These are phyloP conservation scores for Acipenser transmontanus DNA, from an alignment of 2,797 vertebrate genomes.

Conservation along the genomic window DNA sequence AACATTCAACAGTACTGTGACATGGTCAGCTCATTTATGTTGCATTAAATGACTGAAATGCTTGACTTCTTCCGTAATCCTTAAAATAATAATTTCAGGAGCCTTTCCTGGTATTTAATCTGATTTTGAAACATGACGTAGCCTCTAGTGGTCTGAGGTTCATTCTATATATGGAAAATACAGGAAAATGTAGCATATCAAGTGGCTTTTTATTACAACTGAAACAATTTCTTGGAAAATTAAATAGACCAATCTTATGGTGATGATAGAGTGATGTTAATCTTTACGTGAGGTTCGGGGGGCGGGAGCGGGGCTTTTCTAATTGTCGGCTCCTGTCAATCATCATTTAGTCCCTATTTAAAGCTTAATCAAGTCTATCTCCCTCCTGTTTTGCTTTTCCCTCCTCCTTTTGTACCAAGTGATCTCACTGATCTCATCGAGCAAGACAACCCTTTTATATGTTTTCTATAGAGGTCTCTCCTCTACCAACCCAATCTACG, in stretches of 20 bases:
- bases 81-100: constrained; percentile 10
- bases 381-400: too few species aligned
- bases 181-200: constrained; percentile 7
- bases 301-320: too few species aligned
- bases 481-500: too few species aligned
- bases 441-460: too few species aligned
- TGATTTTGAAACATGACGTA: constrained; percentile 32
- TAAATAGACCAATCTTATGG: not conserved
- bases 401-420: too few species aligned
- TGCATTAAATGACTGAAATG: constrained; percentile 37
- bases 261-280: not conserved
- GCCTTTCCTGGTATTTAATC: constrained; percentile 14
- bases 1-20: constrained; percentile 33
- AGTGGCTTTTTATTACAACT: constrained; percentile 1
- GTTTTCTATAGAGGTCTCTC: too few species aligned
- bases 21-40: constrained; percentile 45
- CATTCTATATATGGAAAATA: constrained; percentile 5
- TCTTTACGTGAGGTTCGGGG: too few species aligned
- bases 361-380: too few species aligned
- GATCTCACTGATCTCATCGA: too few species aligned
- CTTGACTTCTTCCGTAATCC: constrained; percentile 29
- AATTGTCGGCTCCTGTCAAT: too few species aligned
- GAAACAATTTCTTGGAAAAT: not conserved
- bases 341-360: too few species aligned
- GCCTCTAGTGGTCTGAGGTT: constrained; percentile 30